Base-by-base conservation (phyloP, 2,113 vertebrate genomes). In the Larimichthys polyactis region DNA sequence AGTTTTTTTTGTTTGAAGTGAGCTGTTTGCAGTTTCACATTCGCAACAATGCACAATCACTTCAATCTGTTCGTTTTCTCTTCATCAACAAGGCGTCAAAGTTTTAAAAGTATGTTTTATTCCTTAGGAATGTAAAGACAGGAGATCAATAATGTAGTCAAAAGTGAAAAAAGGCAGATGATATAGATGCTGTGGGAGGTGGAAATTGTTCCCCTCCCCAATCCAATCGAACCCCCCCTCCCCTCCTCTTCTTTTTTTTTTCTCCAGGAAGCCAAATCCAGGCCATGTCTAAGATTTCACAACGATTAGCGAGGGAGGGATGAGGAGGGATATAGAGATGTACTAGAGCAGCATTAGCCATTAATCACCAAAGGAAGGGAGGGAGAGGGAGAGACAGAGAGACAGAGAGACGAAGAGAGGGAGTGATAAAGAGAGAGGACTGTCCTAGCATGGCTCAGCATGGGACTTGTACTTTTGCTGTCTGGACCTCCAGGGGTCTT, bases 241-340 rank as follows among this genome's bases (percentile, higher is more conserved):
- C 32, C 32, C 6, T 36, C 32, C 32, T 36, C 32, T 36, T 27
- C 27, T 27, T 27, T 27, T 27, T 27, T 77, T 76, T 73, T 83
- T 72, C 54, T 82, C 44, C 73, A 64, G n/a, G 80, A 87, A 79
- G 65, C 77, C 80, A 83, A 77, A 85, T 85, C 78, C 84, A 84
- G 88, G 82, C 88, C 82, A 87, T 84, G 87, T 89, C 90, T 89
- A 89, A 89, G 88, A 90, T 90, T 91, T 89, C 82, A 84, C 84
- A 90, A 87, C 82, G 88, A 91, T 90, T 89, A 90, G 77, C 55
- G 66, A 84, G 81, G 81, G 81, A 88, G 76, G 87, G 87, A 86
- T 84, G 87, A 87, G 83, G 70, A 84, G 78, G 84, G 87, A 87
- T 89, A 89, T 83, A 89, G 87, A 90, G 88, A 90, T 89, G 87